Evolutionary conservation across 2,113 vertebrate species (phyloP), one percentile per base, ranked within the genome.

Genomic region (Eurystomus gularis): DNA sequence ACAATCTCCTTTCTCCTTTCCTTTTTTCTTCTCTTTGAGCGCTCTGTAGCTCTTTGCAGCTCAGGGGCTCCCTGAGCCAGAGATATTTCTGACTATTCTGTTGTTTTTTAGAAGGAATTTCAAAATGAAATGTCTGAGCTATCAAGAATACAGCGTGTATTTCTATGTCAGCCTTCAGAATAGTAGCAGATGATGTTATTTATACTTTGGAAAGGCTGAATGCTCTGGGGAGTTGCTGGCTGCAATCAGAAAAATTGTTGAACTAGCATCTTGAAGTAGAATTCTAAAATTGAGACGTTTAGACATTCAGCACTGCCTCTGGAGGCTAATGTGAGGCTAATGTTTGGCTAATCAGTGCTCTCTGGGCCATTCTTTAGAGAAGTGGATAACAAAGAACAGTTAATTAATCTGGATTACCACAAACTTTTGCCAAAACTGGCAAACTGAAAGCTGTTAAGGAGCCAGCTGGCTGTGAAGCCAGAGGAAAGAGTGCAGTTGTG

Each of bases 331-430:
- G n/a, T n/a, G 33, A 78, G 77, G 83, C 90, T 21, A 17, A 8
- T 37, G 33, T 80, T 90, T 88, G 54, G 42, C 72, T 93, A 60
- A 92, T 90, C 15, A 7, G 61, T 29, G 37, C 40, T 93, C 68
- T 77, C 54, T 81, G 37, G 54, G 40, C 66, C 15, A 10, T 91
- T 95, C 66, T 85, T 29, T 82, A 66, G 19, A 73, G 58, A 66
- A 51, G 46, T 42, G 4, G 76, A 4, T 85, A 72, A 88, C 77
- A 91, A 71, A 84, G 83, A 92, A 31, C 51, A 87, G 84, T 91
- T 96, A 94, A 91, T 94, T 94, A 97, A 93, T 92, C 72, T 46
- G n/a, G 19, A 73, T 77, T 85, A 37, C 87, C 79, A 61, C 87
- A 88, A 88, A 79, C 83, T 77, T 51, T 81, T 93, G 83, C 69